Evolutionary conservation across 2,797 vertebrate genomes (phyloP).

Genomic region (Philypnodon macrostomus): DNA sequence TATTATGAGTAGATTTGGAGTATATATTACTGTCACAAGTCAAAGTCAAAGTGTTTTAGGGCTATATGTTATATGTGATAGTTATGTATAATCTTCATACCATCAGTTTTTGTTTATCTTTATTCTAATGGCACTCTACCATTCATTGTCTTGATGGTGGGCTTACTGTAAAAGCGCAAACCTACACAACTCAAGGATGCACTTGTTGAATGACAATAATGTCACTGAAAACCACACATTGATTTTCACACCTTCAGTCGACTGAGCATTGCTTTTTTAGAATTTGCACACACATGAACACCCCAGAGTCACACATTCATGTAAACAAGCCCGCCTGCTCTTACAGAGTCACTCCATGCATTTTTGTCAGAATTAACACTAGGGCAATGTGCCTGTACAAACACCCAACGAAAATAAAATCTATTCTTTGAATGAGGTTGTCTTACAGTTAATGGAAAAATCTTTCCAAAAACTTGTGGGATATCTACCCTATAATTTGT

Average conservation of each 20-base stretch:
- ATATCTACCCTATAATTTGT: slow-evolving; percentile 67
- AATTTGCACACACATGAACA: slow-evolving; percentile 43
- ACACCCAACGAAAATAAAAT: slow-evolving; percentile 27
- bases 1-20: too few species aligned
- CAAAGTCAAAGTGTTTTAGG: too few species aligned
- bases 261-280: slow-evolving; percentile 15
- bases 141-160: slow-evolving; percentile 21
- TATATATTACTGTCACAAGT: too few species aligned
- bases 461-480: slow-evolving; percentile 61
- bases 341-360: slow-evolving; percentile 18
- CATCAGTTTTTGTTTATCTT: too few species aligned
- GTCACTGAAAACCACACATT: slow-evolving; percentile 39
- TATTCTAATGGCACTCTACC: too few species aligned
- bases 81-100: too few species aligned
- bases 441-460: slow-evolving; percentile 65
- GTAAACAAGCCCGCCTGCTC: slow-evolving; percentile 13
- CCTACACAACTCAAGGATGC: slow-evolving; percentile 21
- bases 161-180: slow-evolving; percentile 18
- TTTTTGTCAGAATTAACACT: slow-evolving; percentile 36
- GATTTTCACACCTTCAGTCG: slow-evolving; percentile 55
- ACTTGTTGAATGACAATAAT: slow-evolving; percentile 31
- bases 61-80: too few species aligned
- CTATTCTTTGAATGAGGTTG: slow-evolving; percentile 33
- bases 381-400: slow-evolving; percentile 1
- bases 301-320: slow-evolving; percentile 19